Conservation (phyloP, 2,113 vertebrate genomes). For the Aptenodytes forsteri region DNA sequence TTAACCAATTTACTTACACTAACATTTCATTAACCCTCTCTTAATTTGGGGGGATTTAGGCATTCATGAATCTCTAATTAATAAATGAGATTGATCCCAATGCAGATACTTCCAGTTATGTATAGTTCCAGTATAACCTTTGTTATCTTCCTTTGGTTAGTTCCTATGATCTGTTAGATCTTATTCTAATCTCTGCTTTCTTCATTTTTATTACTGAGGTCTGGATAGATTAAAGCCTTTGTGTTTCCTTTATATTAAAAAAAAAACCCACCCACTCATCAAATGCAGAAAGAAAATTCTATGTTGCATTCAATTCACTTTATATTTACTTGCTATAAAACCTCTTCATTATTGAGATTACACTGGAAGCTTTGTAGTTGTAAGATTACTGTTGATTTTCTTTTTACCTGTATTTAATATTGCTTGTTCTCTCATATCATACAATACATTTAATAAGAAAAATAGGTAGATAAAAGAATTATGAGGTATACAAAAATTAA, state of each 20-base stretch:
- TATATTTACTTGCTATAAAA: background rate
- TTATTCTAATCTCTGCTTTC: background rate
- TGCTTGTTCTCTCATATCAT: background rate
- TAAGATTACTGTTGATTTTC: background rate
- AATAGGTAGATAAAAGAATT: background rate
- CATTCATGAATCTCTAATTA: background rate
- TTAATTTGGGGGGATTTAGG: background rate
- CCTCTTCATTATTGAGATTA: background rate
- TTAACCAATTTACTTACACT: background rate
- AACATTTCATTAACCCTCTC: background rate
- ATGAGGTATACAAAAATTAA: background rate
- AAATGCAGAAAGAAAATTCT: background rate
- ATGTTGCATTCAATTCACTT: background rate
- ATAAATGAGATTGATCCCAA: background rate
- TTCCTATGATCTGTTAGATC: background rate
- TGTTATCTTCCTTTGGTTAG: background rate
- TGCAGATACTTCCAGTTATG: background rate
- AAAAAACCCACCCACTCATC: rapidly evolving
- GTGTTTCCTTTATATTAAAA: background rate
- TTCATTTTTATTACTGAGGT: background rate
- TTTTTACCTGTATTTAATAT: background rate
- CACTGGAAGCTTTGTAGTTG: background rate
- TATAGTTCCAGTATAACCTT: background rate
- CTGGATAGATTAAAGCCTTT: background rate
- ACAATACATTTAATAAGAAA: background rate